Conservation (phyloP, 64 coral and sea anemone genomes). For the Hydrozoanthus tunicans region DNA sequence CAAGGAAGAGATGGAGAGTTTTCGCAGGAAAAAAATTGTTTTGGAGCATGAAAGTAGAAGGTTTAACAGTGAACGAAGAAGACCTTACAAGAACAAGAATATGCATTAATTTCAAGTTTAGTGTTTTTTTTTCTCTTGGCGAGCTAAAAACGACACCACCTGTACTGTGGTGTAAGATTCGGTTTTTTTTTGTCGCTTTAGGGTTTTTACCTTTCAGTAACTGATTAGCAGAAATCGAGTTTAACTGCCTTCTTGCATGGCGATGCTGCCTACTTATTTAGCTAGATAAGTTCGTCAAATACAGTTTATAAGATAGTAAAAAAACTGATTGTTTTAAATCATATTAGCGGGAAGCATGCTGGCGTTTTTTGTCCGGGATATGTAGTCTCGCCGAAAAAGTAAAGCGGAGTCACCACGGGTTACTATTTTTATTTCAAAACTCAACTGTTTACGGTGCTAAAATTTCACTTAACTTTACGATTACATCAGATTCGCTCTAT, state of each 20-base stretch:
- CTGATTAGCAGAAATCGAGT: no score
- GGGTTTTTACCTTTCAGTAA: no score
- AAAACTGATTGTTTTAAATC: background rate
- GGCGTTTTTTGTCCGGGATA: background rate
- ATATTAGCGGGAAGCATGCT: background rate
- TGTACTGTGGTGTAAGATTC: background rate
- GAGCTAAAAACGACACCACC: background rate
- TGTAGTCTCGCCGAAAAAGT: background rate
- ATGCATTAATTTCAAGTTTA: background rate
- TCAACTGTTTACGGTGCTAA: background rate
- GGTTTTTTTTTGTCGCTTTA: background rate
- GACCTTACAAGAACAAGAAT: background rate
- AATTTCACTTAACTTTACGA: background rate
- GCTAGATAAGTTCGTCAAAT: no score
- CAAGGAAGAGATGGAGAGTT: background rate
- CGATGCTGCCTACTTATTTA: no score
- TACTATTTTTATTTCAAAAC: background rate
- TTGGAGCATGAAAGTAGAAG: background rate
- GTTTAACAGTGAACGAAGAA: background rate
- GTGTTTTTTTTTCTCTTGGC: background rate
- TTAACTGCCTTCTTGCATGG: no score
- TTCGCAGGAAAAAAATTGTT: background rate
- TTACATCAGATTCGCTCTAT: conserved; percentile 7
- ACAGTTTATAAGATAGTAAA: no score
- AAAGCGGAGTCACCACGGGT: background rate